Percentiles rank a stretch among this genome's conserved stretches.
These are phyloP conservation scores for Corticium candelabrum DNA, from an alignment of 37 sponge, comb jelly and placozoan genomes.

Conservation along the genomic window DNA sequence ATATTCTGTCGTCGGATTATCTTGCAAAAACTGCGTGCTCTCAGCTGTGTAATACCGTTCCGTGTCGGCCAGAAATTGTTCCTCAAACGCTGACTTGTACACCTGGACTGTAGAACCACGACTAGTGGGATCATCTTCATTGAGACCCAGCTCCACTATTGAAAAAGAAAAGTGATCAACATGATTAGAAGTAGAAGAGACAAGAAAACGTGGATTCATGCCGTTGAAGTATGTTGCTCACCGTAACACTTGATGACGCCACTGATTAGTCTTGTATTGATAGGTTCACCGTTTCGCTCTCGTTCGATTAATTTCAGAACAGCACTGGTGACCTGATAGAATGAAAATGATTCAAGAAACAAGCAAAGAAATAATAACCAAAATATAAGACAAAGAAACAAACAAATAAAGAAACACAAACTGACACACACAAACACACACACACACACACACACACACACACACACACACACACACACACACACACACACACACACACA, in stretches of 20 bases:
- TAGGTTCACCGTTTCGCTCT: slow-evolving; percentile 93
- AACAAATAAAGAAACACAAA: background rate
- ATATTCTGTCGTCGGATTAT: slow-evolving; percentile 95
- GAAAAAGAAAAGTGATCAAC: background rate
- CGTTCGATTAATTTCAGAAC: slow-evolving; percentile 80
- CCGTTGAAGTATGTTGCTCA: slow-evolving; percentile 45
- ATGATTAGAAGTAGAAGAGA: background rate
- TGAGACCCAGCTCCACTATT: slow-evolving; percentile 73
- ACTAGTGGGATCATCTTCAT: slow-evolving; percentile 27
- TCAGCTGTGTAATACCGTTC: slow-evolving; percentile 76
- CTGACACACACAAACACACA: slow-evolving; percentile 3
- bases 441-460: background rate
- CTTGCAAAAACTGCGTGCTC: slow-evolving; percentile 67
- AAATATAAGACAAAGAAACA: no score
- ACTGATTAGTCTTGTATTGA: slow-evolving; percentile 89
- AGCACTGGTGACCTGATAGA: slow-evolving; percentile 57
- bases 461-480: slow-evolving; percentile 17
- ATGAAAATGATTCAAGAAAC: slow-evolving; percentile 2
- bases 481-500: slow-evolving; percentile 5
- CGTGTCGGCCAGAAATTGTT: slow-evolving; percentile 74
- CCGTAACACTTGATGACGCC: slow-evolving; percentile 85
- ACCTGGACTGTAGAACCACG: slow-evolving; percentile 62
- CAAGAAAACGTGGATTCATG: no score
- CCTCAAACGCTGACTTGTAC: slow-evolving; percentile 78
- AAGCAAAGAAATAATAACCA: background rate